These are phyloP conservation scores for Percopsis transmontana DNA, from an alignment of 2,113 vertebrate genomes.

Conservation along the genomic window DNA sequence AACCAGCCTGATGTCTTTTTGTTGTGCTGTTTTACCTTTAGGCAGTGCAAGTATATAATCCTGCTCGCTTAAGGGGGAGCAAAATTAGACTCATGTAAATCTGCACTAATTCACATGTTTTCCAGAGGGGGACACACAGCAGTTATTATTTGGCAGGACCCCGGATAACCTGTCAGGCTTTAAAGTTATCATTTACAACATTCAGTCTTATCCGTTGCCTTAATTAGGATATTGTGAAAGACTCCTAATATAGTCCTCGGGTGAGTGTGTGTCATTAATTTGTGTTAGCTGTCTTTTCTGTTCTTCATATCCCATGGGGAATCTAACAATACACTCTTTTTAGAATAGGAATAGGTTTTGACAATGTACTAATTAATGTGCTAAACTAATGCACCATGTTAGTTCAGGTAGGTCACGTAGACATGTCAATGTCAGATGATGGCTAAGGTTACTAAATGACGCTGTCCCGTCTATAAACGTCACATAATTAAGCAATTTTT, in stretches of 20 bases:
- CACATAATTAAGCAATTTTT: no score
- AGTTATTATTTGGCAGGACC: constrained; percentile 6
- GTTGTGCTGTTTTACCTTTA: constrained; percentile 1
- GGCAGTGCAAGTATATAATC: background rate
- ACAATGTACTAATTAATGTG: background rate
- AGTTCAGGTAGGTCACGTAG: background rate
- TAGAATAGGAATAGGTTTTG: background rate
- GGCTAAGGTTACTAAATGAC: no score
- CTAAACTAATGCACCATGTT: background rate
- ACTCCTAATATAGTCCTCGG: background rate
- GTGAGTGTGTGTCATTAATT: constrained; percentile 4
- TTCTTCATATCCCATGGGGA: background rate
- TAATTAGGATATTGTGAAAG: constrained; percentile 8
- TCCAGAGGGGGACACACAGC: constrained; percentile 9
- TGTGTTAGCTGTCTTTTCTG: constrained; percentile 8
- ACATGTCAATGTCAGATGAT: no score
- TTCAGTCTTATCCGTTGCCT: background rate
- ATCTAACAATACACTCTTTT: background rate
- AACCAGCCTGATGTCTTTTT: background rate
- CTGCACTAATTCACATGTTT: constrained; percentile 13
- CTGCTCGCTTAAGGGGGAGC: background rate
- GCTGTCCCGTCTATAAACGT: no score
- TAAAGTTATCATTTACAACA: background rate
- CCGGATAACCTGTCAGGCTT: background rate
- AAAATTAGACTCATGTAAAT: constrained; percentile 8